Base-by-base conservation (phyloP, 2,797 vertebrate genomes). In the Silurus aristotelis region DNA sequence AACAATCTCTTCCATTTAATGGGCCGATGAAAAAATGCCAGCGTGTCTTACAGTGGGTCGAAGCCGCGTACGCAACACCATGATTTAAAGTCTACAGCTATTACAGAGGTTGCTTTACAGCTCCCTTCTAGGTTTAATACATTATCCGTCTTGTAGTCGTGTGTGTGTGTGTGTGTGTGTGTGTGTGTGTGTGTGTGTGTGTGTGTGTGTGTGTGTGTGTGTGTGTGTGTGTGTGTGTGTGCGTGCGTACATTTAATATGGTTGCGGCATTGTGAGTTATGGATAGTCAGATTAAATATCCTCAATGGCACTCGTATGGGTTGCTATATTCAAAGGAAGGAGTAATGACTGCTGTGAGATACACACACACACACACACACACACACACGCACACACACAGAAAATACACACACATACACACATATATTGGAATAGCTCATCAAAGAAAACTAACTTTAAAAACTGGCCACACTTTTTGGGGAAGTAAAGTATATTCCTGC, bases 361-460 rank as follows among this genome's bases (percentile, higher is more conserved):
- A 66, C 60, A 58, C 31, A 70, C 61, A 83, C 66, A 63, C 63
- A 19, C 78, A 77, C 81, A 87, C 73, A n/a, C 27, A 48, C 58
- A 63, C 72, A 70, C 76, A 66, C 61, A 83, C 66, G 60, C 81
- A 86, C 73, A 27, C 43, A 56, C 58, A 67, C 72, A 78, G 31
- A 31, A 31, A 31, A 31, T 31, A 3, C 76, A 83, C 89, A 77
- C 70, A 72, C 43, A 76, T 27, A 63, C 82, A 87, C 80, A 67
- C 76, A 64, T 91, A 87, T 93, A 93, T 93, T 94, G 91, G 89
- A 93, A 94, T 92, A 92, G 91, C 91, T 93, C 88, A 92, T 92
- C 92, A 91, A 79, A 13, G 90, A 92, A 92, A 93, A 92, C 89
- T 87, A 90, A 92, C 90, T 89, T 85, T 93, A 91, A 90, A 90